Conservation (phyloP, 2,797 vertebrate genomes). For the Oryzias dopingdopingensis region DNA sequence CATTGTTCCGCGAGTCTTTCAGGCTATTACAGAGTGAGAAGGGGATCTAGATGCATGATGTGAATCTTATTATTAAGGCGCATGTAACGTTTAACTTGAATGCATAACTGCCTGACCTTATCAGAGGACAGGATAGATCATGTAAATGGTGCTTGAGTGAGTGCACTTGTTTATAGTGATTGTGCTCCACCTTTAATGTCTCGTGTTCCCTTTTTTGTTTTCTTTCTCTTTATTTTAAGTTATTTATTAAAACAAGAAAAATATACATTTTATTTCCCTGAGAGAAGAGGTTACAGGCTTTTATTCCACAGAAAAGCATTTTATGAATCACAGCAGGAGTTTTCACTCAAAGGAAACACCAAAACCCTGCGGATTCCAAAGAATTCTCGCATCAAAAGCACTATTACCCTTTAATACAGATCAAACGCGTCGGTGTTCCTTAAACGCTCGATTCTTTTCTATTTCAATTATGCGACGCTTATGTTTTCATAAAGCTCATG, state of each 20-base stretch:
- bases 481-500: slow-evolving; percentile 64
- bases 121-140: slow-evolving; percentile 42
- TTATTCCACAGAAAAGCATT: slow-evolving; percentile 59
- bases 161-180: slow-evolving; percentile 14
- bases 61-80: slow-evolving; percentile 72
- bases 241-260: too few relatives aligned
- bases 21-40: slow-evolving; percentile 61
- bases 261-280: slow-evolving; percentile 4
- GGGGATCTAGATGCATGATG: slow-evolving; percentile 67
- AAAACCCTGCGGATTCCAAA: slow-evolving; percentile 65
- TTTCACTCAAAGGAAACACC: slow-evolving; percentile 72
- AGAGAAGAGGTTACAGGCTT: slow-evolving; percentile 24
- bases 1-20: slow-evolving; percentile 53
- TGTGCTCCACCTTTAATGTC: slow-evolving; percentile 1
- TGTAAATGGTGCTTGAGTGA: slow-evolving; percentile 37
- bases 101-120: slow-evolving; percentile 55
- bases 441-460: slow-evolving; percentile 73
- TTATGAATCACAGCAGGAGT: slow-evolving; percentile 66
- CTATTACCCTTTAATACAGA: slow-evolving; percentile 71
- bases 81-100: slow-evolving; percentile 42
- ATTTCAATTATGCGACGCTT: slow-evolving; percentile 69
- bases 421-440: slow-evolving; percentile 70
- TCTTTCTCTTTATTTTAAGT: neutral
- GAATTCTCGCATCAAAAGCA: slow-evolving; percentile 70
- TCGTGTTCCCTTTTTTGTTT: neutral